Base-by-base conservation (phyloP, 2,797 vertebrate species). In the Sebastes matsubarae region DNA sequence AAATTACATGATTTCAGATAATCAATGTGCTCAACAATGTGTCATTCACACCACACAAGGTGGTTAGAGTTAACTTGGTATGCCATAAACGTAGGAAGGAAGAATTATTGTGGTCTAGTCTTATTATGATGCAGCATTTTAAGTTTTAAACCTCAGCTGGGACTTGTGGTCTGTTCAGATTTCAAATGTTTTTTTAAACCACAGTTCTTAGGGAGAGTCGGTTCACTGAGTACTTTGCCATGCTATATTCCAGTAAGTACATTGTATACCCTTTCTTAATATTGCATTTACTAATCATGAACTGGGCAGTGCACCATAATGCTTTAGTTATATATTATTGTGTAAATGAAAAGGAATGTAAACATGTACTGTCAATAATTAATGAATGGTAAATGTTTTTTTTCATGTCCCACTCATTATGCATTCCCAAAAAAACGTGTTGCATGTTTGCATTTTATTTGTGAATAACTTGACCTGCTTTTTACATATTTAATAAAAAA, bases 271-370 rank as follows among this genome's bases (percentile, higher is more conserved):
- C 89, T 92, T 97, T 96, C 91, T 96, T 96, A 96, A 96, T 96
- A 91, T 96, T 96, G 95, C 95, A 97, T 97, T 97, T 96, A 96
- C 95, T 96, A 96, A 97, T 96, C 96, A 95, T 97, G 97, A 97
- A 97, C 95, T 96, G 96, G 96, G 91, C 93, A 90, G 89, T 88
- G 87, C 96, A 97, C 95, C 97, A 95, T 96, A 95, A 96, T 95
- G 95, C 96, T 97, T 97, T 96, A 96, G 97, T 97, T 97, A 94
- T 96, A 97, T 97, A 97, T 96, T 96, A 97, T 97, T 97, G 97
- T 99, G 97, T 98, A 98, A 98, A 98, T 96, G 96, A 98, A 97
- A 96, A 98, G 97, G 98, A 99, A 99, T 99, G 98, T 99, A 99
- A 98, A 98, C 97, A 97, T 97, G 97, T 98, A 97, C 96, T 98